Evolutionary conservation across 2,113 vertebrate genomes (phyloP).

Genomic region (Merops nubicus): DNA sequence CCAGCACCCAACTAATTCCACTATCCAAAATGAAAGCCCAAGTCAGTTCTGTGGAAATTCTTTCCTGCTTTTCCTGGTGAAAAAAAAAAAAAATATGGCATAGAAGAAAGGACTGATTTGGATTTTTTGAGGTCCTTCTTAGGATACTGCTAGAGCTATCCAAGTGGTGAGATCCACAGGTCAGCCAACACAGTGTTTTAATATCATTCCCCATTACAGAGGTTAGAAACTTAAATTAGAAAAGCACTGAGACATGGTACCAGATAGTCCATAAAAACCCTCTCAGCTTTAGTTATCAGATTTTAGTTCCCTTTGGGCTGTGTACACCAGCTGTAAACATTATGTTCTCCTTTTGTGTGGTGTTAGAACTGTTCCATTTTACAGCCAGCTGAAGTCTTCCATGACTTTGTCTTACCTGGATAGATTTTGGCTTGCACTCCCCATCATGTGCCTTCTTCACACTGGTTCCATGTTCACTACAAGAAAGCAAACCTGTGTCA

Average conservation of each 20-base stretch:
- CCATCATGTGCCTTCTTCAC: slow-evolving; percentile 32
- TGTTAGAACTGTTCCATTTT: not conserved
- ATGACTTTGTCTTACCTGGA: not conserved
- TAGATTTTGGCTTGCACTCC: not conserved
- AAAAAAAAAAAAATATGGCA: not conserved
- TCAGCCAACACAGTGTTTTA: not conserved
- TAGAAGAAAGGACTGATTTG: not conserved
- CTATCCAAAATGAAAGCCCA: not conserved
- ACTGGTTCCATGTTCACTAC: not conserved
- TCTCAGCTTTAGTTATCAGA: not conserved
- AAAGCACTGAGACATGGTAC: not conserved
- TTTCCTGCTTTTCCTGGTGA: not conserved
- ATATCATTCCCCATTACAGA: not conserved
- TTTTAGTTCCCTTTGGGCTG: not conserved
- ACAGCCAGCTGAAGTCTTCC: not conserved
- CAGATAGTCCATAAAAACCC: not conserved
- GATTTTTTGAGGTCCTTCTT: not conserved
- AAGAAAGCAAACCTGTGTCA: not conserved
- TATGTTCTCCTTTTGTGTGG: not conserved
- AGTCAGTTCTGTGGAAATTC: not conserved
- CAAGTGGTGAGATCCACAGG: not conserved
- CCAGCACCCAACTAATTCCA: not conserved
- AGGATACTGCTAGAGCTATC: not conserved
- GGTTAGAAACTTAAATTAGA: not conserved
- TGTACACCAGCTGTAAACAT: not conserved